Base-by-base conservation (phyloP, 2,113 vertebrate species). In the Upupa epops region DNA sequence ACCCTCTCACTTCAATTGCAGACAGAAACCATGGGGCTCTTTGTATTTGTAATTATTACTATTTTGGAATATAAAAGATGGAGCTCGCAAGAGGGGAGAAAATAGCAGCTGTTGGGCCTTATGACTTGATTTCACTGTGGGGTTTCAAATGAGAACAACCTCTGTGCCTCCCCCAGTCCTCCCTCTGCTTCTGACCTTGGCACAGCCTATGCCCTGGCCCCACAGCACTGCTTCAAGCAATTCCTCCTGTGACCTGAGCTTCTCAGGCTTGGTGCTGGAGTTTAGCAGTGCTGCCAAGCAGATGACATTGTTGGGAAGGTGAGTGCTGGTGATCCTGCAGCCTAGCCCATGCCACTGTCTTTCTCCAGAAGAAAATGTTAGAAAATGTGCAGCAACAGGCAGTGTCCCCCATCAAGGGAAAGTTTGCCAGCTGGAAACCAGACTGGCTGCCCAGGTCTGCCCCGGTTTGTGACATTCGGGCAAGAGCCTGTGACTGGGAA, bases 51-150 rank as follows among this genome's bases (percentile, higher is more conserved):
- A 87, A 96, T 95, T 95, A 89, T 89, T 73, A 89, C 89, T 93
- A 83, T 89, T 96, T 94, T 60, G 60, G 86, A 95, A 32, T 87
- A 87, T 59, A 91, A 94, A 94, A 90, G 96, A 77, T 48, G 56
- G 75, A 86, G 71, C 46, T 34, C 0, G 0, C 40, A 51, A 88
- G 60, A 70, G 40, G 69, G 37, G 8, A 4, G 4, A 46, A 78
- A 85, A 95, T 74, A 92, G 89, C 95, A 95, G 93, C 92, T 94
- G 89, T 92, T 61, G 60, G 87, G 87, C 92, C 94, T 95, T 92
- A 70, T 89, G 92, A 96, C 93, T 95, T 90, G 91, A 85, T 96
- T 79, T 88, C 71, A 28, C 59, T 48, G 59, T 86, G 59, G 45
- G 66, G 86, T 87, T 92, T 92, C 42, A 66, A 66, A 61, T 13